Percentiles rank a stretch among this genome's conserved stretches.
Conservation (phyloP, 2,797 vertebrate species). For the Prunella strophiata region DNA sequence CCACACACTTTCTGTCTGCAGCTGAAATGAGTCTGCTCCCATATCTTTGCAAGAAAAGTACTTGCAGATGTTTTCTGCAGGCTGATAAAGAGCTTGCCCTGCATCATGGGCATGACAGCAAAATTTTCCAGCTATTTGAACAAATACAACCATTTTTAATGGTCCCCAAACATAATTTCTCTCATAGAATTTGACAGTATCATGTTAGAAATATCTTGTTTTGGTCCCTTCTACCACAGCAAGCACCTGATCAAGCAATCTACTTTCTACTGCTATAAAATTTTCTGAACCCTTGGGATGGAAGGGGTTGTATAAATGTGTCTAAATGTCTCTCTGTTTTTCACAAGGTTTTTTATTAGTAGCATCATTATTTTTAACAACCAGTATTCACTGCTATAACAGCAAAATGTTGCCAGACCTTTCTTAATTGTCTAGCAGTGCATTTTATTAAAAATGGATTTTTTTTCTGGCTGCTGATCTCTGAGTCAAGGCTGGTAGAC, state of each 20-base stretch:
- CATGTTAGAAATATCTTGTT: not conserved
- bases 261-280: not conserved
- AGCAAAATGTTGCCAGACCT: slow-evolving; percentile 8
- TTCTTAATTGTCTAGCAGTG: slow-evolving; percentile 14
- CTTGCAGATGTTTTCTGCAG: not conserved
- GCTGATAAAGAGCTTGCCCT: not conserved
- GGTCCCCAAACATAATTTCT: not conserved
- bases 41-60: not conserved
- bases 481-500: not conserved
- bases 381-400: not conserved
- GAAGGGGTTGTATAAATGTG: not conserved
- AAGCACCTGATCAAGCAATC: not conserved
- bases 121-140: not conserved
- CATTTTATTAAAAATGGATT: not conserved
- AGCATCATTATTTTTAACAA: slow-evolving; percentile 20
- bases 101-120: not conserved
- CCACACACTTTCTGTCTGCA: not conserved
- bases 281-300: not conserved
- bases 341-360: not conserved
- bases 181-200: not conserved
- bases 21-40: not conserved
- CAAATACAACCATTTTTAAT: not conserved
- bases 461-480: not conserved
- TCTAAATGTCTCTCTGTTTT: not conserved
- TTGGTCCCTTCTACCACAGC: not conserved